Evolutionary conservation across 2,797 vertebrate species (phyloP).

Genomic region (Sebastes trivittatus): DNA sequence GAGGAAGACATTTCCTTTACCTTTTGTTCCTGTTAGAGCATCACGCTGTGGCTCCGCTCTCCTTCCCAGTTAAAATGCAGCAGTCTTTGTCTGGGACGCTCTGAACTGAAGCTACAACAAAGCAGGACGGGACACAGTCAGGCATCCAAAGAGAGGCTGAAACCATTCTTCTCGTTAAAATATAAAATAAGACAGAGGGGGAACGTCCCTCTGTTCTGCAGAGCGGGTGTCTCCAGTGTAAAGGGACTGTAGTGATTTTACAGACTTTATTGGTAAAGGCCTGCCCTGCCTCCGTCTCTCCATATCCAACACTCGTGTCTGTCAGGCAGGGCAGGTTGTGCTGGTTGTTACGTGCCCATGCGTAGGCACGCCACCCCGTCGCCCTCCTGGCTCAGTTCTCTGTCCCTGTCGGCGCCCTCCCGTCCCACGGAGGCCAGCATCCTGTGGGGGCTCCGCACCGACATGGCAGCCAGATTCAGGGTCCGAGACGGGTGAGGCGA

Average conservation of each 20-base stretch:
- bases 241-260: conserved; percentile 80
- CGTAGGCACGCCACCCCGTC: conserved; percentile 71
- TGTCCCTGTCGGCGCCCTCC: conserved; percentile 41
- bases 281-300: conserved; percentile 47
- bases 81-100: conserved; percentile 55
- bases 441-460: conserved; percentile 67
- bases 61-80: conserved; percentile 54
- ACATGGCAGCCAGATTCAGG: conserved; percentile 66
- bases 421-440: conserved; percentile 43
- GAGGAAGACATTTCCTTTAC: conserved; percentile 82
- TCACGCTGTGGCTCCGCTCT: conserved; percentile 18
- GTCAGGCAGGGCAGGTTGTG: conserved; percentile 58
- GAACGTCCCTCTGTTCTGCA: conserved; percentile 55
- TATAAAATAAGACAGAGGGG: conserved; percentile 49
- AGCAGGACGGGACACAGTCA: conserved; percentile 55
- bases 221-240: conserved; percentile 78
- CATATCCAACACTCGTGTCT: conserved; percentile 36
- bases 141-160: conserved; percentile 59
- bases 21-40: conserved; percentile 37
- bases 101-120: conserved; percentile 61
- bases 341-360: conserved; percentile 81
- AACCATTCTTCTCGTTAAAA: conserved; percentile 51
- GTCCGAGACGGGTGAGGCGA: conserved; percentile 58
- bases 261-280: conserved; percentile 69
- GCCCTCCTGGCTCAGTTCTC: conserved; percentile 75